Percentiles rank a stretch among this genome's conserved stretches.
Conservation (phyloP, 2,113 vertebrate genomes). For the Toxotes chatareus region DNA sequence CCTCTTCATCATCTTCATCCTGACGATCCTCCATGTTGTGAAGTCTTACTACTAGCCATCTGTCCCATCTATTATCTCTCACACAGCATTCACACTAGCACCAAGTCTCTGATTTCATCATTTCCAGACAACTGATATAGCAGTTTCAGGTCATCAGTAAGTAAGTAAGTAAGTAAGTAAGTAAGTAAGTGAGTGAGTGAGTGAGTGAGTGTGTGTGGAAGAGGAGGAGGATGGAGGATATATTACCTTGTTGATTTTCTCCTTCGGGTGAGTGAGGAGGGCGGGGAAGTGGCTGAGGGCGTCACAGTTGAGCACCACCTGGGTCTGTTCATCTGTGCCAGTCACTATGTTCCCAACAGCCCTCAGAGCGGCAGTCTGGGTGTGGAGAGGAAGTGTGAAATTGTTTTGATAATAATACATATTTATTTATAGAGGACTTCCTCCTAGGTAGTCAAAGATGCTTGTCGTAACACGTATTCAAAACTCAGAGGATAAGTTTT, state of each 20-base stretch:
- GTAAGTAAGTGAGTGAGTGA: background rate
- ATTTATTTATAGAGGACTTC: background rate
- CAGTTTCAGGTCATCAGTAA: background rate
- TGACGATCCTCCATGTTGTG: conserved; percentile 17
- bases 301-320: conserved; percentile 98
- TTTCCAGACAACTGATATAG: conserved; percentile 78
- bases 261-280: conserved; percentile 97
- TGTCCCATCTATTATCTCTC: conserved; percentile 41
- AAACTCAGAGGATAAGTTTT: background rate
- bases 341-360: conserved; percentile 99
- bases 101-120: conserved; percentile 90
- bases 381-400: background rate
- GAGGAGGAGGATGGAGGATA: too few species aligned
- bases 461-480: background rate
- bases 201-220: background rate
- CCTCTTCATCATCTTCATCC: conserved; percentile 61
- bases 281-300: conserved; percentile 96
- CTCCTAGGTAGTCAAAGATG: background rate
- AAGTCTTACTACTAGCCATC: conserved; percentile 13
- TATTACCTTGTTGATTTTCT: conserved; percentile 99
- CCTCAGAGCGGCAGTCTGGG: conserved; percentile 94
- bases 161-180: background rate
- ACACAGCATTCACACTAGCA: conserved; percentile 77
- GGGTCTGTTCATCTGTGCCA: conserved; percentile 98
- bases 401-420: background rate